These are phyloP conservation scores for Hemicentrotus pulcherrimus DNA, from an alignment of 35 echinoderm and acorn worm genomes.

Conservation along the genomic window DNA sequence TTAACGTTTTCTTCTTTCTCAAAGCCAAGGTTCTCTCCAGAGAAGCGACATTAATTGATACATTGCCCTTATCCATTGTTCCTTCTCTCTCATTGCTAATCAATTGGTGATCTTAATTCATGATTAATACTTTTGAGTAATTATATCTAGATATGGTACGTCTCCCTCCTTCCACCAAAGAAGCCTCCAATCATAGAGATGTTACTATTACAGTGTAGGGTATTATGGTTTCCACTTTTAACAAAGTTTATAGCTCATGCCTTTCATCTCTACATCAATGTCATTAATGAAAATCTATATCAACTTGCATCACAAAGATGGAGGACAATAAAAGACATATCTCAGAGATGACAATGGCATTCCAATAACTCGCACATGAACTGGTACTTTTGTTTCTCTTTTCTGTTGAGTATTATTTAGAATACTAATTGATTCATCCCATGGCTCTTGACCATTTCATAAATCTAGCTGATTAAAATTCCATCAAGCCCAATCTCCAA, in stretches of 20 bases:
- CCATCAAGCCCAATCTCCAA: not conserved
- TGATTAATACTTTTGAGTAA: no score
- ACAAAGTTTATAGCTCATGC: not conserved
- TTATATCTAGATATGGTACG: no score
- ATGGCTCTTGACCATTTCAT: constrained; percentile 9
- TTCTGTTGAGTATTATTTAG: not conserved
- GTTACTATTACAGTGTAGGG: no score
- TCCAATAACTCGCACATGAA: not conserved
- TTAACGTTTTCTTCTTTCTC: no score
- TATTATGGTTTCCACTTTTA: no score
- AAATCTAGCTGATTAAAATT: constrained; percentile 14
- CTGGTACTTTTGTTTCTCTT: not conserved
- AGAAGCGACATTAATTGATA: no score
- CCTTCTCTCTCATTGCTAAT: no score
- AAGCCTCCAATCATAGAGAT: no score
- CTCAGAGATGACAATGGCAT: not conserved
- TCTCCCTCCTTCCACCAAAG: no score
- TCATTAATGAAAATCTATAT: not conserved
- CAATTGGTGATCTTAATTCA: no score
- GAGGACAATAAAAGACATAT: not conserved
- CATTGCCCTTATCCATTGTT: no score
- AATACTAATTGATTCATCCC: constrained; percentile 2
- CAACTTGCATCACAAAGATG: not conserved
- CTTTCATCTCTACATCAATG: not conserved
- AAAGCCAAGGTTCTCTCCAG: no score